Conservation (phyloP, 2,113 vertebrate genomes). For the Nanorana parkeri region DNA sequence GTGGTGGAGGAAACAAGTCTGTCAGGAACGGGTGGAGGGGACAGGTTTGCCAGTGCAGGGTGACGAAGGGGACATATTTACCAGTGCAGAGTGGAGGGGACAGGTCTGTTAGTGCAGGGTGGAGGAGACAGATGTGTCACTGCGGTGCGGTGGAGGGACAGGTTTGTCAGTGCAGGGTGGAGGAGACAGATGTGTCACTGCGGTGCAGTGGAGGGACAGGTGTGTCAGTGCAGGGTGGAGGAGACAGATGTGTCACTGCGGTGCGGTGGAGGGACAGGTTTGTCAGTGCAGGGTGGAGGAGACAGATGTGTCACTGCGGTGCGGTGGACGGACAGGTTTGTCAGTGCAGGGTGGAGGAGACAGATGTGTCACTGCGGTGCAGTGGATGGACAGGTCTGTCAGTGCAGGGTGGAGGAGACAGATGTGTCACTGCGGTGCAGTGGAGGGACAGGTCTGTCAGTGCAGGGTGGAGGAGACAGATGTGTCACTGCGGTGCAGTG, state of each 20-base stretch:
- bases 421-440: not conserved
- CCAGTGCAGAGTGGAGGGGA: too few species aligned
- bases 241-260: too few species aligned
- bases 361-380: not conserved
- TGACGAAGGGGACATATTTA: not conserved
- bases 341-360: conserved; percentile 4
- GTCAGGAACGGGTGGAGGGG: too few species aligned
- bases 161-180: not conserved
- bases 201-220: too few species aligned
- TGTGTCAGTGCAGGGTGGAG: too few species aligned
- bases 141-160: not conserved
- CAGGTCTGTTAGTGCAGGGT: not conserved
- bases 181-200: conserved; percentile 14
- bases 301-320: not conserved
- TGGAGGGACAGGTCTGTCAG: not conserved
- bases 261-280: not conserved
- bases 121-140: not conserved
- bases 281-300: not conserved
- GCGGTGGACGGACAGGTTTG: not conserved
- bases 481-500: not conserved
- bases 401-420: too few species aligned
- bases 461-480: not conserved
- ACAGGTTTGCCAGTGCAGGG: too few species aligned
- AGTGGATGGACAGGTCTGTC: too few species aligned
- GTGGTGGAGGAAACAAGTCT: too few species aligned